Conservation (phyloP, 2,888 invertebrate genomes). For the Crioceris asparagi region DNA sequence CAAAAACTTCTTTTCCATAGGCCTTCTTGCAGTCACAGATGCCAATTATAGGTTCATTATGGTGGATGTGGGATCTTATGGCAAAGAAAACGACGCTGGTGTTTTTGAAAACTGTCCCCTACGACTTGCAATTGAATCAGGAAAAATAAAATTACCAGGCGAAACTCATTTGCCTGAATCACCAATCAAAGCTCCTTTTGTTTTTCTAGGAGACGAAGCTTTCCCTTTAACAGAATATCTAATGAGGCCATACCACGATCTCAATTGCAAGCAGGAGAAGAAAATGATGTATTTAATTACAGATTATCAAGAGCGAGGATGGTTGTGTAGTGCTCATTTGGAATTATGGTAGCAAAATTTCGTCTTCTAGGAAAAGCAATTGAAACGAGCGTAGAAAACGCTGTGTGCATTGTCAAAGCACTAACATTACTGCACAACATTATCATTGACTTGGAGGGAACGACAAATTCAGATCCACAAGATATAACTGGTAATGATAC, state of each 20-base stretch:
- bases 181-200: slow-evolving; percentile 15
- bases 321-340: slow-evolving; percentile 13
- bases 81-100: slow-evolving; percentile 16
- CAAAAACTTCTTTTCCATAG: slow-evolving; percentile 14
- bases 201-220: slow-evolving; percentile 17
- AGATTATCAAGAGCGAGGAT: slow-evolving; percentile 11
- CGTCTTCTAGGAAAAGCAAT: slow-evolving; percentile 11
- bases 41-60: slow-evolving; percentile 14
- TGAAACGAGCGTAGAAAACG: no score
- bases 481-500: no score
- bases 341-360: slow-evolving; percentile 11
- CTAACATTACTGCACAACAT: no score
- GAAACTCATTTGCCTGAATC: slow-evolving; percentile 13
- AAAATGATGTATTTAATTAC: slow-evolving; percentile 10
- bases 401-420: no score
- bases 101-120: slow-evolving; percentile 13
- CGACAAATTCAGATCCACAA: no score
- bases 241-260: slow-evolving; percentile 12
- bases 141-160: slow-evolving; percentile 5
- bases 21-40: slow-evolving; percentile 14
- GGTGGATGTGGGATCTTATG: slow-evolving; percentile 15
- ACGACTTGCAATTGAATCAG: slow-evolving; percentile 9
- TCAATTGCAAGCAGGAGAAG: slow-evolving; percentile 7
- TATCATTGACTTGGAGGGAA: no score
- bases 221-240: slow-evolving; percentile 17